Evolutionary conservation across 2,888 invertebrate genomes (phyloP).

Genomic region (Pseudococcus longispinus): DNA sequence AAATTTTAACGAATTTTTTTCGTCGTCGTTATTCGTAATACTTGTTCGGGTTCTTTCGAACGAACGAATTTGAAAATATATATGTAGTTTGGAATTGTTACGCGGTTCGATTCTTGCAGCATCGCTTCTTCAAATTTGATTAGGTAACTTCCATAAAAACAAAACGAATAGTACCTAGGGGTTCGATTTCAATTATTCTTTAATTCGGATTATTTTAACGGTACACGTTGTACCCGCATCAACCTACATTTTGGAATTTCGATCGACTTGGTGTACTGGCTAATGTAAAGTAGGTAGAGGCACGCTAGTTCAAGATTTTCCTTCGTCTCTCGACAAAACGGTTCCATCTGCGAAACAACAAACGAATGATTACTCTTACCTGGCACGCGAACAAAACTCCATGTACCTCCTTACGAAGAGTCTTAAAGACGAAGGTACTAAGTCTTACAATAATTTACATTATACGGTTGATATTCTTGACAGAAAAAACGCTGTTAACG

Average conservation of each 20-base stretch:
- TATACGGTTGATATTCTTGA: background rate
- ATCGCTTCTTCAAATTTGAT: too few relatives aligned
- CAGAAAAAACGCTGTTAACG: conserved; percentile 25
- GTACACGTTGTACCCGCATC: too few relatives aligned
- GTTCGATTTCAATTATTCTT: too few relatives aligned
- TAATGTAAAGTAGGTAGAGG: too few relatives aligned
- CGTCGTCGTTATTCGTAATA: background rate
- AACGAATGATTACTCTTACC: background rate
- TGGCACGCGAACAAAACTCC: background rate
- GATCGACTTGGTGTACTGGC: too few relatives aligned
- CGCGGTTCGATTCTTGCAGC: too few relatives aligned
- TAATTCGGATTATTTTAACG: too few relatives aligned
- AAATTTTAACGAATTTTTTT: background rate
- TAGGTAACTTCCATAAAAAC: too few relatives aligned
- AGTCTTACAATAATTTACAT: background rate
- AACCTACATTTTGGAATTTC: too few relatives aligned
- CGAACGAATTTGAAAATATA: background rate
- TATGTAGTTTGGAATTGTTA: background rate
- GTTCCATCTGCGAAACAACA: background rate
- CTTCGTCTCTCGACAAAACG: background rate
- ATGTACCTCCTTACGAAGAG: background rate
- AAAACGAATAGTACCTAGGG: too few relatives aligned
- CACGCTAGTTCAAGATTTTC: background rate
- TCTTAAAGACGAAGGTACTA: background rate
- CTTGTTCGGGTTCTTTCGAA: background rate